These are phyloP conservation scores for Creontiades dilutus DNA, from an alignment of 2,888 invertebrate species.

Conservation along the genomic window DNA sequence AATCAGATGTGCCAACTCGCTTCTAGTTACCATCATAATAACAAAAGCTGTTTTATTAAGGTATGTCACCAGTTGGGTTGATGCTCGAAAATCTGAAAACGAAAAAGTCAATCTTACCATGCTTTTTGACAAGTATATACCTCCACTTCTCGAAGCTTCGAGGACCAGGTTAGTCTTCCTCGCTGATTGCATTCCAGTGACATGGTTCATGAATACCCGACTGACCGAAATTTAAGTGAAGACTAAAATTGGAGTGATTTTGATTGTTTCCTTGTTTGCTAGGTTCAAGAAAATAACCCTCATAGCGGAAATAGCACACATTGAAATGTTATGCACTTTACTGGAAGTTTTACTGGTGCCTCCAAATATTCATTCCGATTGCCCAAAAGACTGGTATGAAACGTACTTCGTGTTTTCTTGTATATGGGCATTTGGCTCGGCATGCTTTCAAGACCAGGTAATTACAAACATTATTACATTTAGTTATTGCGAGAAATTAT, in stretches of 20 bases:
- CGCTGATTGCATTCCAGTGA: not conserved
- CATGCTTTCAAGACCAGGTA: slow-evolving; percentile 89
- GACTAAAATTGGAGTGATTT: not conserved
- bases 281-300: slow-evolving; percentile 93
- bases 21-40: too few relatives aligned
- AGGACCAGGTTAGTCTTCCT: slow-evolving; percentile 80
- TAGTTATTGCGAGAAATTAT: not conserved
- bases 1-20: too few relatives aligned
- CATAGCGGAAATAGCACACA: slow-evolving; percentile 92
- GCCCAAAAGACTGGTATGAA: slow-evolving; percentile 96
- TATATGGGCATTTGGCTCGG: slow-evolving; percentile 96
- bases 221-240: too few relatives aligned
- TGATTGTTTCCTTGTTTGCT: not conserved
- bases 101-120: slow-evolving; percentile 91
- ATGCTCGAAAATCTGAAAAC: slow-evolving; percentile 84
- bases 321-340: slow-evolving; percentile 92
- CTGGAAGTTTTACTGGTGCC: slow-evolving; percentile 91
- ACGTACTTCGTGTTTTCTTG: slow-evolving; percentile 94
- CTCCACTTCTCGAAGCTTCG: slow-evolving; percentile 87
- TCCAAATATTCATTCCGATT: slow-evolving; percentile 89
- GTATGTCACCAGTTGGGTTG: slow-evolving; percentile 94
- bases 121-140: slow-evolving; percentile 96
- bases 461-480: not conserved
- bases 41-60: slow-evolving; percentile 78
- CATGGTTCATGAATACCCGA: too few relatives aligned